These are phyloP conservation scores for Ptyas mucosa DNA, from an alignment of 2,113 vertebrate species.

Conservation along the genomic window DNA sequence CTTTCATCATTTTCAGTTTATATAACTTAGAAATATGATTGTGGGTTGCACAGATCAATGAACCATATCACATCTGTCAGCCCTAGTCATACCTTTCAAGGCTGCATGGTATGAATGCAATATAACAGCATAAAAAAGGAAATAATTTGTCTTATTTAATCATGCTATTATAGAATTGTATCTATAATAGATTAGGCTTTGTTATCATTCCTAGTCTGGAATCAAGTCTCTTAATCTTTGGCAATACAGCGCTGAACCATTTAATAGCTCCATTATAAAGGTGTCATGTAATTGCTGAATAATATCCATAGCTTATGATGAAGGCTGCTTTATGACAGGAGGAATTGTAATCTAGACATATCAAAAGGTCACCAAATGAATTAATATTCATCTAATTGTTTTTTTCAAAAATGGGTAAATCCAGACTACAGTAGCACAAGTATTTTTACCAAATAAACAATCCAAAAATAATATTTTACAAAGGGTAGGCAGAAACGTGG, in stretches of 20 bases:
- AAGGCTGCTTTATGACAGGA: not conserved
- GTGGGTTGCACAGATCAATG: not conserved
- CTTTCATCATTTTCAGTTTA: constrained; percentile 12
- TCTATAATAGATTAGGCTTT: not conserved
- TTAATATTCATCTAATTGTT: not conserved
- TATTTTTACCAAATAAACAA: not conserved
- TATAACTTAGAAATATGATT: not conserved
- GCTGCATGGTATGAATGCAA: not conserved
- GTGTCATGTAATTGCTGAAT: not conserved
- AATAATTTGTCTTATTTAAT: not conserved
- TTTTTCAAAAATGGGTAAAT: not conserved
- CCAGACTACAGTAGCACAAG: not conserved
- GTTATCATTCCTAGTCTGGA: not conserved
- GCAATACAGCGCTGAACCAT: not conserved
- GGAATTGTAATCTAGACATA: not conserved
- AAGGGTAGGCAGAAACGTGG: not conserved
- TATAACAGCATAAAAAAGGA: not conserved
- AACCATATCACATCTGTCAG: not conserved
- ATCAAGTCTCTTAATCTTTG: not conserved
- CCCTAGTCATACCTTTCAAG: not conserved
- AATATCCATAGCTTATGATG: not conserved
- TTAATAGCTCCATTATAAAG: not conserved
- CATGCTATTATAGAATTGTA: not conserved
- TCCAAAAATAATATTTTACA: not conserved
- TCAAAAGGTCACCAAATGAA: not conserved